These are phyloP conservation scores for Parnassius mnemosyne DNA, from an alignment of 2,888 invertebrate species.

Conservation along the genomic window DNA sequence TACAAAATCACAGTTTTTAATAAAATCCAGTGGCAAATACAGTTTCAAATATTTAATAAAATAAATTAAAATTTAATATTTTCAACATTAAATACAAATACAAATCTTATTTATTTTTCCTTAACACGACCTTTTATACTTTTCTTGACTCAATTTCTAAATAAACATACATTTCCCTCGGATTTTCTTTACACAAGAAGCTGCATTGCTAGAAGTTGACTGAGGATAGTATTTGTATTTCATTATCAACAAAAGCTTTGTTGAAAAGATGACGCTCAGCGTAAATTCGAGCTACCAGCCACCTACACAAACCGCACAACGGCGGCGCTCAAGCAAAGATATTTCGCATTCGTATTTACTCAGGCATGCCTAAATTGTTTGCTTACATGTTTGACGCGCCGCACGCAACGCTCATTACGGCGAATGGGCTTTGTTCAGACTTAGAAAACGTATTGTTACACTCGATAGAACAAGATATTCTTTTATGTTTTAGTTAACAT, in stretches of 20 bases:
- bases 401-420: slow-evolving; percentile 79
- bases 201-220: slow-evolving; percentile 60
- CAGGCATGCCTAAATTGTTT: slow-evolving; percentile 79
- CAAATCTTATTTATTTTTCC: slow-evolving; percentile 21
- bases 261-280: slow-evolving; percentile 73
- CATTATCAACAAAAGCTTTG: slow-evolving; percentile 75
- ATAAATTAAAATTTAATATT: too few relatives aligned
- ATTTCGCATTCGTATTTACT: slow-evolving; percentile 78
- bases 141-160: slow-evolving; percentile 33
- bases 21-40: too few relatives aligned
- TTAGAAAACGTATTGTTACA: slow-evolving; percentile 75
- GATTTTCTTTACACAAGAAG: slow-evolving; percentile 57
- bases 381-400: slow-evolving; percentile 79
- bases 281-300: slow-evolving; percentile 66
- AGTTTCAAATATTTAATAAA: too few relatives aligned
- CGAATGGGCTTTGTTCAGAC: slow-evolving; percentile 73
- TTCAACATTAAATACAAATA: slow-evolving; percentile 13
- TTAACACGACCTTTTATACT: slow-evolving; percentile 30
- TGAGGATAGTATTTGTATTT: slow-evolving; percentile 74
- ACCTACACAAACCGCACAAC: slow-evolving; percentile 68
- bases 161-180: slow-evolving; percentile 39
- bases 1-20: not conserved
- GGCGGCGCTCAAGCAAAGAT: slow-evolving; percentile 68
- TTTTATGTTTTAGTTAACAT: slow-evolving; percentile 73
- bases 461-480: slow-evolving; percentile 68